These are phyloP conservation scores for Emydoidea blandingii DNA, from an alignment of 2,797 vertebrate genomes.

Conservation along the genomic window DNA sequence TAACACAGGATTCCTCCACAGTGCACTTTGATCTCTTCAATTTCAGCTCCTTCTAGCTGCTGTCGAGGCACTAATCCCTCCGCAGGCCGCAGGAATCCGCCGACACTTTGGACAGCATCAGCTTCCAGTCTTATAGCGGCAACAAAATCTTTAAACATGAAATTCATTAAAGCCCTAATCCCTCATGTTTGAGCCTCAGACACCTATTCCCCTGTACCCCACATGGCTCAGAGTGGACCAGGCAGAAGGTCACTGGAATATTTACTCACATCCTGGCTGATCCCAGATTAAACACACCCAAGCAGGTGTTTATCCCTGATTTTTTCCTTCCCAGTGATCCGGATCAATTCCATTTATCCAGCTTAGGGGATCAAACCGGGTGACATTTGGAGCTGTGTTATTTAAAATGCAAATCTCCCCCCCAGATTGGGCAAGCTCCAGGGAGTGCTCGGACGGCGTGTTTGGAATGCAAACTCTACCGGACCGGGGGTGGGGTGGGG, in stretches of 20 bases:
- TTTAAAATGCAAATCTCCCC: slow-evolving; percentile 73
- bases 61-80: slow-evolving; percentile 70
- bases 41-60: slow-evolving; percentile 65
- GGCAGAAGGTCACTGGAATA: background rate
- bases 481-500: background rate
- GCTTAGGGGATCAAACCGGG: slow-evolving; percentile 63
- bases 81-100: slow-evolving; percentile 70
- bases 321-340: background rate
- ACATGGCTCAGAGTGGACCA: background rate
- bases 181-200: slow-evolving; percentile 15
- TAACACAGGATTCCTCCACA: slow-evolving; percentile 36
- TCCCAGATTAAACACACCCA: background rate
- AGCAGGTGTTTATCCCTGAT: background rate
- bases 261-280: slow-evolving; percentile 44
- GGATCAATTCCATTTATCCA: slow-evolving; percentile 42
- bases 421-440: slow-evolving; percentile 38
- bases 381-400: slow-evolving; percentile 57
- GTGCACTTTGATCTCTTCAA: slow-evolving; percentile 64
- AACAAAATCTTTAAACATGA: slow-evolving; percentile 66
- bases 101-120: slow-evolving; percentile 66
- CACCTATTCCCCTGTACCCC: background rate
- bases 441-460: slow-evolving; percentile 49
- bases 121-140: slow-evolving; percentile 66
- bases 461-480: slow-evolving; percentile 26
- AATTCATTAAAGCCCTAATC: slow-evolving; percentile 54